Base-by-base conservation (phyloP, 2,797 vertebrate species). In the Petrocephalus sullivani region DNA sequence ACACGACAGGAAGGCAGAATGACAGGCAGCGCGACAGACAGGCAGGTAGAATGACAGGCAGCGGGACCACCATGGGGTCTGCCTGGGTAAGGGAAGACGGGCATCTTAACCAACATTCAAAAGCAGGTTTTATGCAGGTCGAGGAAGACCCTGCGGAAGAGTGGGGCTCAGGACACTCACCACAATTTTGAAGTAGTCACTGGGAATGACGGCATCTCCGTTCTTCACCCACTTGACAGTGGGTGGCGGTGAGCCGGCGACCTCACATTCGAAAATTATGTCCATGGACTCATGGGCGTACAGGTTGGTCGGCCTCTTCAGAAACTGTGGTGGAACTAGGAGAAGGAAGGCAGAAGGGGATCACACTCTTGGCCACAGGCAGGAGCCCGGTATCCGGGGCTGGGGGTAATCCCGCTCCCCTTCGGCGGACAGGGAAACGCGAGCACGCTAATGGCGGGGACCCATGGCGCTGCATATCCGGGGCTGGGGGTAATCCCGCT, bases 221-320 rank as follows among this genome's bases (percentile, higher is more conserved):
- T 99, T 99, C 93, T 99, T 99, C 87, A 99, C 96, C 98, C 98
- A 99, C 90, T 97, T 99, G 89, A 99, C 97, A 0, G 98, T 97
- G n/a, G 98, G 98, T 0, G 97, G 91, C 0, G 98, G 98, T 0
- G 96, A 97, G 1, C 98, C 98, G 0, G 93, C 95, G 82, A 99
- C 97, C 91, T 98, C 97, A 10, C 98, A 99, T 93, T 99, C 97
- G 33, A 99, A 98, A 86, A 98, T 51, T 4, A 99, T 98, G 93
- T 99, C 98, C 96, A 98, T 97, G 86, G 98, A 99, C 91, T 99
- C 98, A 0, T 97, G 97, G 88, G 98, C 98, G 6, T 98, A 98
- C 88, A 97, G 96, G 94, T 97, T 97, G 51, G 91, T 87, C 0
- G 98, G 98, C 5, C 94, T 94, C 93, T 95, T 98, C 90, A 96